Base-by-base conservation (phyloP, 1,140 invertebrate genomes). In the Sycophaga agraensis region DNA sequence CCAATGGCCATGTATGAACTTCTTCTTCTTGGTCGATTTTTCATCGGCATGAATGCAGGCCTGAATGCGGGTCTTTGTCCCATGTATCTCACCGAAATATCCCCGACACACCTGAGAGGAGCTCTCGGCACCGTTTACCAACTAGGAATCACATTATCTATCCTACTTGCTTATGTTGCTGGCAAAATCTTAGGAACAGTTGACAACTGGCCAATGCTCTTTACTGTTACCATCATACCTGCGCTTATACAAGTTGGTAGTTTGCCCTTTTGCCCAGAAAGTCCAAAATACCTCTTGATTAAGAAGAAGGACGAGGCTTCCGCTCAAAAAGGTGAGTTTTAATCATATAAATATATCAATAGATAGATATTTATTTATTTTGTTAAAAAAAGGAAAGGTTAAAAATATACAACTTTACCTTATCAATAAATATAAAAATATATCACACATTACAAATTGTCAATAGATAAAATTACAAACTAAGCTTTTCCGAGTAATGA, bases 81-180 rank as follows among this genome's bases (percentile, higher is more conserved):
- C 0, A 91, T 95, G 88, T 96, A 95, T 69, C 73, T 96, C 9
- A 84, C 89, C 0, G 93, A 96, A 79, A 92, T 96, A 70, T 91
- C 93, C 0, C 93, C 93, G 0, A 81, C 86, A 1, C 88, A 90
- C 66, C 75, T 94, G 0, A 77, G 92, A 58, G 93, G 93, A 49
- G 91, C 91, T 17, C 87, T 93, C 19, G 94, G 94, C 2, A 92
- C 91, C 2, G 89, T 93, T 0, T 93, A 94, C 73, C 94, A 96
- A 70, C 73, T 96, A 8, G 87, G 93, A n/a, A 89, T 96, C 57
- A 94, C 92, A 0, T 91, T 95, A 43, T 90, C 91, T 1, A 96
- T 96, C 59, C 78, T 95, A 3, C 75, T 93, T 1, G 87, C 90
- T 0, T 91, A 95, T 80, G 84, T 96, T 34, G 80, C 97, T 5